phyloP scores from a whole-genome alignment of 2,888 invertebrate genomes.

The Polydrusus pterygomalis region DNA sequence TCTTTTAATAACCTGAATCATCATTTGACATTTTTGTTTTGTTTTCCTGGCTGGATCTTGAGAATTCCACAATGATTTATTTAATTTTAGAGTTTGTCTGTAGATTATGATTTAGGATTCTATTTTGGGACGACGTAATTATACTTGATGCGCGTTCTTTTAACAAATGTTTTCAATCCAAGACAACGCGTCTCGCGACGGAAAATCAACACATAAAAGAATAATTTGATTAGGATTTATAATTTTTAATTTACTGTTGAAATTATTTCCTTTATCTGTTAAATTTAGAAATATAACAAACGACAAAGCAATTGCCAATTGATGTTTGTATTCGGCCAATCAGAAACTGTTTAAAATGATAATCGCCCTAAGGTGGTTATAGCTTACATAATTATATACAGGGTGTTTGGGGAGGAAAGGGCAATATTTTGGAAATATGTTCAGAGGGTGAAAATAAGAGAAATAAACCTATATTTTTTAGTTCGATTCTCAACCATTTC shows the following conservation, averaged over 20 bases:
- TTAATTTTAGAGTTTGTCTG: slow-evolving; percentile 65
- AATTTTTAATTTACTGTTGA: slow-evolving; percentile 9
- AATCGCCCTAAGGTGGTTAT: too few relatives aligned
- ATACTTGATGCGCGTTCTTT: slow-evolving; percentile 61
- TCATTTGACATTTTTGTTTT: slow-evolving; percentile 64
- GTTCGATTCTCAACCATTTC: too few relatives aligned
- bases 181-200: slow-evolving; percentile 48
- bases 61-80: slow-evolving; percentile 65
- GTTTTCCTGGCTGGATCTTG: slow-evolving; percentile 63
- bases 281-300: too few relatives aligned
- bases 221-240: background rate
- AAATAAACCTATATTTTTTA: too few relatives aligned
- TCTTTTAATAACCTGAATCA: slow-evolving; percentile 65
- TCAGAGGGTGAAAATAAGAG: too few relatives aligned
- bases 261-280: too few relatives aligned
- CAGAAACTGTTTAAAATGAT: too few relatives aligned
- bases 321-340: too few relatives aligned
- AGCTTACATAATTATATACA: too few relatives aligned
- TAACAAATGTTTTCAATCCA: slow-evolving; percentile 67
- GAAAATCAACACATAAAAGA: slow-evolving; percentile 17
- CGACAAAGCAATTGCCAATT: too few relatives aligned
- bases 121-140: slow-evolving; percentile 64
- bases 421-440: too few relatives aligned
- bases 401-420: too few relatives aligned
- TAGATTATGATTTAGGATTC: slow-evolving; percentile 65